Conservation (phyloP, 2,888 invertebrate genomes). For the Macrosoma leucophasiata region DNA sequence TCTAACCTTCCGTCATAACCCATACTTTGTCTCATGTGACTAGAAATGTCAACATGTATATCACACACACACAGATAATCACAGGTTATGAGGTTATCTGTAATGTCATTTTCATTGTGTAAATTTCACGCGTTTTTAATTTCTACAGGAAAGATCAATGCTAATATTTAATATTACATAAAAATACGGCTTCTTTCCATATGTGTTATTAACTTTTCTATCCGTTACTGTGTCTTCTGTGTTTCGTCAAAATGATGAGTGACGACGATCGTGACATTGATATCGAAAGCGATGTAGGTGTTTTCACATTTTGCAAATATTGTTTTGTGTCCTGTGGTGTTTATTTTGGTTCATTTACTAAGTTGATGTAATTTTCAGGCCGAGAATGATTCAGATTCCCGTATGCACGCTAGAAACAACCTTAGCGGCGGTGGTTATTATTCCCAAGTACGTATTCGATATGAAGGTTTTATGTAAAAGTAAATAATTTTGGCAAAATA, state of each 20-base stretch:
- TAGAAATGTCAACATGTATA: too few species aligned
- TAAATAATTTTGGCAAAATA: too few species aligned
- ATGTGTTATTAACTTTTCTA: background rate
- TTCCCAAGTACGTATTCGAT: constrained; percentile 80
- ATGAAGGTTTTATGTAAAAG: too few species aligned
- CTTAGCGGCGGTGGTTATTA: constrained; percentile 81
- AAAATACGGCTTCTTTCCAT: too few species aligned
- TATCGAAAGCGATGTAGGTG: constrained; percentile 95
- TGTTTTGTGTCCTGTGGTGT: constrained; percentile 8
- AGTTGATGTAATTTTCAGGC: constrained; percentile 72
- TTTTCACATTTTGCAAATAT: constrained; percentile 25
- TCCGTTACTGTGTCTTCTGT: background rate
- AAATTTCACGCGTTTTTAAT: constrained; percentile 45
- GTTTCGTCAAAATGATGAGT: constrained; percentile 85
- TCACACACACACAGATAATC: too few species aligned
- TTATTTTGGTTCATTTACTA: constrained; percentile 1
- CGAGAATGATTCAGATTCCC: constrained; percentile 86
- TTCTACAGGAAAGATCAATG: too few species aligned
- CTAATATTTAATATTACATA: too few species aligned
- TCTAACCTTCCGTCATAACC: too few species aligned
- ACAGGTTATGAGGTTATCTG: too few species aligned
- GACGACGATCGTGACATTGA: constrained; percentile 97
- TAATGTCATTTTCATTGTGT: constrained; percentile 31
- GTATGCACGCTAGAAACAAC: constrained; percentile 78
- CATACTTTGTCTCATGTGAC: too few species aligned